phyloP scores from a whole-genome alignment of 2,113 vertebrate genomes.

The Callionymus lyra region DNA sequence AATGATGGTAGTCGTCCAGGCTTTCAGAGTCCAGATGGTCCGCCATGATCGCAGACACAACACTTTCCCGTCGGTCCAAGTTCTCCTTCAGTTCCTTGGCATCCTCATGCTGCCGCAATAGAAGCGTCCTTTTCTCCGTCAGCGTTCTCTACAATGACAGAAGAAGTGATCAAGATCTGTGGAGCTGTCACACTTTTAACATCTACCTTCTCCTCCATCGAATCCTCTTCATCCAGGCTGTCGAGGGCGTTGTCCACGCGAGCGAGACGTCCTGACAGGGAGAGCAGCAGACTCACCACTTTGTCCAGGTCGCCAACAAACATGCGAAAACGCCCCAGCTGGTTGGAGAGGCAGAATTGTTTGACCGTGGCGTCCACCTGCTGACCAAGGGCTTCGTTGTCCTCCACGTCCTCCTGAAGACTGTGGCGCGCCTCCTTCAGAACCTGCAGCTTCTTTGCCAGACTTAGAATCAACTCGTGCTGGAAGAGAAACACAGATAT shows the following conservation, averaged over 20 bases:
- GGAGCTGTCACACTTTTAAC: neutral
- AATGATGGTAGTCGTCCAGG: slow-evolving; percentile 86
- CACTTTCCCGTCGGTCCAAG: slow-evolving; percentile 78
- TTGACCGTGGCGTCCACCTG: slow-evolving; percentile 80
- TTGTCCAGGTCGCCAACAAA: slow-evolving; percentile 92
- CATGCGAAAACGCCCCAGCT: slow-evolving; percentile 91
- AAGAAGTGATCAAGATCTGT: neutral
- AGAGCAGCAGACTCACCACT: slow-evolving; percentile 88
- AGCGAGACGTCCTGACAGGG: slow-evolving; percentile 82
- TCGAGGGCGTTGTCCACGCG: slow-evolving; percentile 91
- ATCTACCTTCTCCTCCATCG: slow-evolving; percentile 76
- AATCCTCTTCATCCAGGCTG: slow-evolving; percentile 74
- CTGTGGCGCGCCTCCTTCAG: slow-evolving; percentile 78
- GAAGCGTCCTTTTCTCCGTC: slow-evolving; percentile 79
- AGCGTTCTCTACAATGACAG: slow-evolving; percentile 66
- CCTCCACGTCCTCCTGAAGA: slow-evolving; percentile 83
- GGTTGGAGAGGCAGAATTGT: slow-evolving; percentile 79
- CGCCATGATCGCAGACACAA: slow-evolving; percentile 76
- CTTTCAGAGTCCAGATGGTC: slow-evolving; percentile 71
- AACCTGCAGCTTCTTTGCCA: slow-evolving; percentile 82
- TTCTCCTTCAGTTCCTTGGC: slow-evolving; percentile 92
- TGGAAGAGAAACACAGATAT: slow-evolving; percentile 36
- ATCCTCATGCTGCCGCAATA: slow-evolving; percentile 82
- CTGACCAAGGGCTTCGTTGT: slow-evolving; percentile 77
- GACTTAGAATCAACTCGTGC: slow-evolving; percentile 87